Percentiles rank a stretch among this genome's conserved stretches.
Conservation (phyloP, 2,113 vertebrate species). For the Zingel zingel region DNA sequence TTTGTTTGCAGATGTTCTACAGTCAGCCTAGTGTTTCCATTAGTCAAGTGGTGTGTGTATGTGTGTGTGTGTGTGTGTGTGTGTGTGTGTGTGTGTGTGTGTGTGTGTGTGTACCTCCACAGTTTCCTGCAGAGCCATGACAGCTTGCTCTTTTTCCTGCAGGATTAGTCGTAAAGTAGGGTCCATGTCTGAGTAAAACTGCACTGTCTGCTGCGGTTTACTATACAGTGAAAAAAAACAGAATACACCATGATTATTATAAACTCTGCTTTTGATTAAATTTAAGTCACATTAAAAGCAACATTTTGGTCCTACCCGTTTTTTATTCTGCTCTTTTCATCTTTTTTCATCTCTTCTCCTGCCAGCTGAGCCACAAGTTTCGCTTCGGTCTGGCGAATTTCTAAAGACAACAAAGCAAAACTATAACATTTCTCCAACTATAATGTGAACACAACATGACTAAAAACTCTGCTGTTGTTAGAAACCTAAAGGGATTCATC, state of each 20-base stretch:
- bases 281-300: slow-evolving; percentile 1
- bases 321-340: slow-evolving; percentile 49
- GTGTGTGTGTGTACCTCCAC: slow-evolving; percentile 80
- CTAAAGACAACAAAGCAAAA: slow-evolving; percentile 47
- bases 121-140: slow-evolving; percentile 83
- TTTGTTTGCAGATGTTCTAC: slow-evolving; percentile 44
- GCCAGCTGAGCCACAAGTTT: slow-evolving; percentile 38
- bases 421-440: slow-evolving; percentile 6
- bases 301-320: slow-evolving; percentile 44
- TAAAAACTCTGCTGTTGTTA: background rate
- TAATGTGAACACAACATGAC: background rate
- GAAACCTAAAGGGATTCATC: background rate
- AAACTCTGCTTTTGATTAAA: background rate
- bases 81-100: slow-evolving; percentile 33
- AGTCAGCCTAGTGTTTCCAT: slow-evolving; percentile 33
- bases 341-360: slow-evolving; percentile 42
- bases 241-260: background rate
- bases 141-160: slow-evolving; percentile 84
- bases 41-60: slow-evolving; percentile 14
- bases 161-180: slow-evolving; percentile 74
- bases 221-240: slow-evolving; percentile 19
- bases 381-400: slow-evolving; percentile 33
- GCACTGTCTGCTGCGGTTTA: slow-evolving; percentile 38
- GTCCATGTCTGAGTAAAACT: slow-evolving; percentile 72
- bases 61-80: slow-evolving; percentile 16